Evolutionary conservation across 2,113 vertebrate species (phyloP).

Genomic region (Synchiropus splendidus): DNA sequence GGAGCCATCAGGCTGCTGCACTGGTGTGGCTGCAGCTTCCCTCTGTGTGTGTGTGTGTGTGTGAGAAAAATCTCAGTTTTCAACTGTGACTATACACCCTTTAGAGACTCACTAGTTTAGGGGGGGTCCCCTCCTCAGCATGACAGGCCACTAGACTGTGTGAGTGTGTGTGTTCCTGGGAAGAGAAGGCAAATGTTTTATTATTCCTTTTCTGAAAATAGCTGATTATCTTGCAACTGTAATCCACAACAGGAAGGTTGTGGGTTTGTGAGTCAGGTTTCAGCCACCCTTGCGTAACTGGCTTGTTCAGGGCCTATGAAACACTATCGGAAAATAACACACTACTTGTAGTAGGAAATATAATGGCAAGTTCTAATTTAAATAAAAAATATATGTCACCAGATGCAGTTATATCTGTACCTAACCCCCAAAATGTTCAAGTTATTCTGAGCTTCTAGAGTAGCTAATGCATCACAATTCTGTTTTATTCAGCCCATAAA

Average conservation of each 20-base stretch:
- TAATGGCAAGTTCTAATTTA: no score
- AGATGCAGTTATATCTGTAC: no score
- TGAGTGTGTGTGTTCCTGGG: conserved; percentile 24
- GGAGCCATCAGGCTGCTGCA: conserved; percentile 75
- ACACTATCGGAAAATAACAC: no score
- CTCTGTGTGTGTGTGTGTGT: conserved; percentile 26
- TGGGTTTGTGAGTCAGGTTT: conserved; percentile 20
- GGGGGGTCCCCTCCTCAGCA: conserved; percentile 51
- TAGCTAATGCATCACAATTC: no score
- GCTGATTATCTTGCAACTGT: conserved; percentile 25
- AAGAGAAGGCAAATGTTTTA: conserved; percentile 21
- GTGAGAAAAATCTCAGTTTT: conserved; percentile 20
- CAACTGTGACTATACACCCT: conserved; percentile 22
- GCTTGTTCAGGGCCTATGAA: no score
- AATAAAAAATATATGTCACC: no score
- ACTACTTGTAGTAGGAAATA: no score
- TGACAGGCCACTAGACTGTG: conserved; percentile 41
- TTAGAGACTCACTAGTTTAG: conserved; percentile 39
- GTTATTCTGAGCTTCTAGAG: no score
- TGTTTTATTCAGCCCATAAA: no score
- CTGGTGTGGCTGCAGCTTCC: conserved; percentile 40
- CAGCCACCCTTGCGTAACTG: neutral
- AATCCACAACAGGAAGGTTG: conserved; percentile 21
- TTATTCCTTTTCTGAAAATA: conserved; percentile 23
- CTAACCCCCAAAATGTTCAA: no score